Evolutionary conservation across 2,113 vertebrate genomes (phyloP).

Genomic region (Cololabis saira): DNA sequence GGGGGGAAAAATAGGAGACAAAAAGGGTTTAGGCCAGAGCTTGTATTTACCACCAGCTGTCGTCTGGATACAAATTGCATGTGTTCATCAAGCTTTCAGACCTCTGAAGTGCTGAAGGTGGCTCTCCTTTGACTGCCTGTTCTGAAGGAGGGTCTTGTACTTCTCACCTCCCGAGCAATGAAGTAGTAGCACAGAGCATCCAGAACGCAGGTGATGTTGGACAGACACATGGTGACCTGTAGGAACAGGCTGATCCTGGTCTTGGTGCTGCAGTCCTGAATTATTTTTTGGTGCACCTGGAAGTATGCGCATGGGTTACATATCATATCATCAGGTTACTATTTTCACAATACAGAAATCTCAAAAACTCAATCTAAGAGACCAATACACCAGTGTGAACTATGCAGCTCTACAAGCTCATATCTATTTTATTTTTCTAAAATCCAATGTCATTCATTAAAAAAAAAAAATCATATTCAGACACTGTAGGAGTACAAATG

Average conservation of each 20-base stretch:
- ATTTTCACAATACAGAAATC: no score
- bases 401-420: no score
- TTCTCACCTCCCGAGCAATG: constrained; percentile 83
- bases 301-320: neutral
- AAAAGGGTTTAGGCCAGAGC: neutral
- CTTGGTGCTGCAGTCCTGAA: constrained; percentile 75
- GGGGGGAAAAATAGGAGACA: neutral
- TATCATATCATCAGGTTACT: neutral
- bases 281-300: constrained; percentile 77
- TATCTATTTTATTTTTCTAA: no score
- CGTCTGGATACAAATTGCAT: no score
- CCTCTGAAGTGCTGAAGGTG: constrained; percentile 71
- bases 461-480: no score
- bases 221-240: constrained; percentile 85
- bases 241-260: constrained; percentile 86
- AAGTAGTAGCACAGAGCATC: constrained; percentile 94
- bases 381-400: no score
- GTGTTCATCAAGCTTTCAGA: constrained; percentile 31
- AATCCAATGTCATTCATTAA: no score
- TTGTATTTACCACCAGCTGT: no score
- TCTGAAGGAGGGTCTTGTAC: constrained; percentile 45
- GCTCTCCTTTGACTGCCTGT: constrained; percentile 52
- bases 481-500: no score
- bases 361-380: no score
- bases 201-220: constrained; percentile 91